Evolutionary conservation across 2,888 invertebrate species (phyloP).

Genomic region (Scaptomyza polygonia): DNA sequence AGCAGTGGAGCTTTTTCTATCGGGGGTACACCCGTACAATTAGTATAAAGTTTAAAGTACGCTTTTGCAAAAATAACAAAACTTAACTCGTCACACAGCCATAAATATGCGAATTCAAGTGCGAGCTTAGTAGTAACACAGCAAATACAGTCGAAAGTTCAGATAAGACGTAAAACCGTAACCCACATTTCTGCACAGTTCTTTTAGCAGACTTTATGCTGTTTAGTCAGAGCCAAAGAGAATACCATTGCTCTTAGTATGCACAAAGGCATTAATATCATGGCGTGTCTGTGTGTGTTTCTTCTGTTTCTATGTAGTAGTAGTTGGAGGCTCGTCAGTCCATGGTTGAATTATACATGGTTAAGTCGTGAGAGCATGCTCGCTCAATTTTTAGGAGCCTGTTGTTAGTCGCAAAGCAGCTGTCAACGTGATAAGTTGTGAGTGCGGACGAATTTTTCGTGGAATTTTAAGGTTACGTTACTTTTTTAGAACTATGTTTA

Average conservation of each 20-base stretch:
- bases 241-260: conserved; percentile 8
- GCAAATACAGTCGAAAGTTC: conserved; percentile 4
- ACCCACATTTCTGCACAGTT: conserved; percentile 9
- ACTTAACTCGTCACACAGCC: neutral
- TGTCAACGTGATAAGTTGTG: no score
- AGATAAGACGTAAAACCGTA: neutral
- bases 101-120: neutral
- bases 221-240: conserved; percentile 14
- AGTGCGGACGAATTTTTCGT: no score
- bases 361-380: no score
- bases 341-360: no score
- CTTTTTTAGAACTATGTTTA: no score
- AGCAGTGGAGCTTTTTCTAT: conserved; percentile 9
- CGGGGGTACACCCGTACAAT: neutral
- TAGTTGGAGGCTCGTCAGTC: conserved; percentile 75
- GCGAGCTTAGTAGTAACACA: neutral
- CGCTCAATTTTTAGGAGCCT: no score
- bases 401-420: no score
- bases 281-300: neutral
- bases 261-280: neutral
- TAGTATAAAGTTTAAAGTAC: conserved; percentile 51
- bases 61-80: neutral
- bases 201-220: neutral
- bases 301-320: conserved; percentile 37
- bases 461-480: no score